phyloP scores from a whole-genome alignment of 2,888 invertebrate species.

The Tupiocoris notatus region DNA sequence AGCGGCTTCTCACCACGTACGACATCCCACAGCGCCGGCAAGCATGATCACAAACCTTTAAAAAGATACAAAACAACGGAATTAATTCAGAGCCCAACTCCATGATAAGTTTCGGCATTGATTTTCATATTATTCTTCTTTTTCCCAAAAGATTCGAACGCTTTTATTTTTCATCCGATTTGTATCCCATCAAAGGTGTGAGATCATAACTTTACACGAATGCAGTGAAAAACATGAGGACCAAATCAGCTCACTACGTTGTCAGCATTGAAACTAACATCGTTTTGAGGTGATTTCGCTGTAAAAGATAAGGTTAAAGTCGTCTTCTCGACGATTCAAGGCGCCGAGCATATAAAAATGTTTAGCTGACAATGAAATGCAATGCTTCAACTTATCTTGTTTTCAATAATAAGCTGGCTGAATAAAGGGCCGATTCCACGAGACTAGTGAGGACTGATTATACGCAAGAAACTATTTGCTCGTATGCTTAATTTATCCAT shows the following conservation, averaged over 20 bases:
- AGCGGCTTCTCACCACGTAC: conserved; percentile 34
- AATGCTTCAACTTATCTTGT: conserved; percentile 31
- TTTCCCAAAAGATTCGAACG: conserved; percentile 13
- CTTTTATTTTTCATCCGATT: conserved; percentile 45
- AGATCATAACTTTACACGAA: conserved; percentile 47
- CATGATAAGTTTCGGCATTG: conserved; percentile 42
- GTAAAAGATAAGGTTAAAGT: conserved; percentile 20
- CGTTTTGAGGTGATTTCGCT: conserved; percentile 31
- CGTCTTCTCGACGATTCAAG: conserved; percentile 19
- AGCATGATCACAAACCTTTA: conserved; percentile 50
- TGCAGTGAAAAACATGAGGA: conserved; percentile 12
- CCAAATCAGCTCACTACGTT: conserved; percentile 27
- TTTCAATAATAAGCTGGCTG: no score
- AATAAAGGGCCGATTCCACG: no score
- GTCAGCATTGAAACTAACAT: conserved; percentile 5
- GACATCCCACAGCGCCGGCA: conserved; percentile 39
- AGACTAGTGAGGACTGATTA: no score
- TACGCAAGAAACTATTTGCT: no score
- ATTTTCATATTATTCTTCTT: conserved; percentile 34
- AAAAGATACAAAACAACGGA: conserved; percentile 50
- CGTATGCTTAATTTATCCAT: no score
- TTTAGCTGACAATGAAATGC: conserved; percentile 21
- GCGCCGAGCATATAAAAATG: conserved; percentile 20
- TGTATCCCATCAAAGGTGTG: conserved; percentile 51
- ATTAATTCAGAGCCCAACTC: conserved; percentile 46